phyloP scores from a whole-genome alignment of 2,113 vertebrate species.

The Zapornia atra region DNA sequence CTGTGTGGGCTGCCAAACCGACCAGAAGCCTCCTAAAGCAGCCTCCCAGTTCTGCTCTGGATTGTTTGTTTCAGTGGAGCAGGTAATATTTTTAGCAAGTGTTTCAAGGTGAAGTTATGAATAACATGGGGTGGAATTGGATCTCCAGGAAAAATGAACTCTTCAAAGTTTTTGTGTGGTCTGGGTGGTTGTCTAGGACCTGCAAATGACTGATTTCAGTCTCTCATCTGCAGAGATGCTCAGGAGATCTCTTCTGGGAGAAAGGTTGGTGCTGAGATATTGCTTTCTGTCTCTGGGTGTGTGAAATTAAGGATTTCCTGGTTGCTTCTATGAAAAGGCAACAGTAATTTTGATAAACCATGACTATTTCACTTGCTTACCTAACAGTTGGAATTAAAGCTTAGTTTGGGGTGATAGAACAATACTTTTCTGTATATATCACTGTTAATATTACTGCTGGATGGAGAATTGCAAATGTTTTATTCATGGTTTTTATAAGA shows the following conservation, averaged over 20 bases:
- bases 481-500: neutral
- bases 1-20: neutral
- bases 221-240: neutral
- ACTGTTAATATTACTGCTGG: neutral
- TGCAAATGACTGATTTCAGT: neutral
- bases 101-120: neutral
- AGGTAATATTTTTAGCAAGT: neutral
- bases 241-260: neutral
- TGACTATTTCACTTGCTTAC: neutral
- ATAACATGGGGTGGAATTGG: neutral
- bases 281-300: neutral
- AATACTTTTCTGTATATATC: neutral
- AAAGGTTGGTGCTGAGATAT: neutral
- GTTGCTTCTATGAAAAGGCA: neutral
- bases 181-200: neutral
- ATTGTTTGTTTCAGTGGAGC: neutral
- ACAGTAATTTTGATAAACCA: neutral
- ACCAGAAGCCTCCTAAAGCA: neutral
- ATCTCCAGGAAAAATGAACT: neutral
- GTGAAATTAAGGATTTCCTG: neutral
- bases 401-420: neutral
- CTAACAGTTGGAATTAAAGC: neutral
- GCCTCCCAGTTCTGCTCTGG: neutral
- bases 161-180: neutral
- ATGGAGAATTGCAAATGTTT: neutral